These are phyloP conservation scores for Arctocebus calabarensis DNA, from an alignment of 2,797 vertebrate genomes.

Conservation along the genomic window DNA sequence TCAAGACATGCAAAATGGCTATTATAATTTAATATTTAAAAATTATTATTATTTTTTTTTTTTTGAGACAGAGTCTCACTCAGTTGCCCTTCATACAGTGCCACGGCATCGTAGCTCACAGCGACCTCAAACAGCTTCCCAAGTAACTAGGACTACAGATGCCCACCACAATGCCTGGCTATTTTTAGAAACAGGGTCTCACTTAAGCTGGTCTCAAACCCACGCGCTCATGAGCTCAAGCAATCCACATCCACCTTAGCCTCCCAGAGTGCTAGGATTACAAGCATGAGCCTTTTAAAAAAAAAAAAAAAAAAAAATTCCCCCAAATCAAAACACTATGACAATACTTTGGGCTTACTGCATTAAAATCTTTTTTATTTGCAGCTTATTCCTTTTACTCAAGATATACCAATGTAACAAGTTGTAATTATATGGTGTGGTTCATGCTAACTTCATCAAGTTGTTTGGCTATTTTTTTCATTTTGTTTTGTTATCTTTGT, in stretches of 20 bases:
- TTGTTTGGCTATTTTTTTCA: background rate
- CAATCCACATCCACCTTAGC: background rate
- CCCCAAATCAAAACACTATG: constrained; percentile 12
- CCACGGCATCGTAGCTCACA: background rate
- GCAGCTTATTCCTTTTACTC: background rate
- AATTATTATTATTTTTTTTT: too few species aligned
- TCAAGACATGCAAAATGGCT: background rate
- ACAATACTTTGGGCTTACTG: background rate
- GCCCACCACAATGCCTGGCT: too few species aligned
- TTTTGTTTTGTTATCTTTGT: background rate
- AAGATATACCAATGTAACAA: background rate
- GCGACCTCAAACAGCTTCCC: background rate
- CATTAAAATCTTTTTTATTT: constrained; percentile 5
- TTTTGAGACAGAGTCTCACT: background rate
- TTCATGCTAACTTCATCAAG: background rate
- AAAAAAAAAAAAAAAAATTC: background rate
- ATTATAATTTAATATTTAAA: constrained; percentile 55
- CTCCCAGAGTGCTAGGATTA: background rate
- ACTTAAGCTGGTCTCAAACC: background rate
- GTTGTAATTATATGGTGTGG: background rate
- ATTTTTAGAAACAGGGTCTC: background rate
- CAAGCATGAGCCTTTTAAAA: background rate
- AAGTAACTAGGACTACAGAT: background rate
- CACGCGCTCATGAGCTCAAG: background rate
- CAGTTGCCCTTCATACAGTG: background rate